Base-by-base conservation (phyloP, 2,797 vertebrate genomes). In the Emydoidea blandingii region DNA sequence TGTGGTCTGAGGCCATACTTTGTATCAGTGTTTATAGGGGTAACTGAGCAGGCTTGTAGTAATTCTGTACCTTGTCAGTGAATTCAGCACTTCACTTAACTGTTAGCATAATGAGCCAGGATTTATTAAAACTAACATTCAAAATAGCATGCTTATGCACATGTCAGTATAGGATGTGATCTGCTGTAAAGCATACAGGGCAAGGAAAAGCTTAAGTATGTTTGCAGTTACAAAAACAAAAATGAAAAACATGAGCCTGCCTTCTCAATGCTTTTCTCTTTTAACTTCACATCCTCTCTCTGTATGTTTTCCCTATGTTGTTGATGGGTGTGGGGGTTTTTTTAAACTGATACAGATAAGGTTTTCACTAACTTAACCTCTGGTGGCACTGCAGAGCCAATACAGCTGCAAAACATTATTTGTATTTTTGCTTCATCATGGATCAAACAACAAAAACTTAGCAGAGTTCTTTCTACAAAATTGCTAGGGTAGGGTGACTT, bases 371-470 rank as follows among this genome's bases (percentile, higher is more conserved):
- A 27, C 59, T 21, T 88, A 82, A 1, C 5, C 9, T 86, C 50
- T 91, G 25, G 10, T 95, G 78, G 74, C 54, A 86, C 34, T 93
- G 86, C 15, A 79, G 94, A 91, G 78, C 37, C 5, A 8, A 62
- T 91, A 0, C n/a, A 83, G 14, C 23, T 80, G 84, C 52, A n/a
- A 16, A 27, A 47, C 27, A 62, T 14, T 1, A 0, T 21, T 74
- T 78, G 18, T 91, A 8, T 81, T 94, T 94, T 90, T 96, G 81
- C 90, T 87, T 96, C 37, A 88, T 96, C 50, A 56, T 68, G 65
- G 37, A 34, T 44, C n/a, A 81, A 72, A 0, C 34, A 79, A 7
- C 10, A 50, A 57, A 68, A 92, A 50, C 21, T 62, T 9, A 31
- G 80, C 52, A 25, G 59, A 62, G 31, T 72, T 41, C n/a, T 68